Base-by-base conservation (phyloP, 2,888 invertebrate genomes). In the Cantharis lateralis region DNA sequence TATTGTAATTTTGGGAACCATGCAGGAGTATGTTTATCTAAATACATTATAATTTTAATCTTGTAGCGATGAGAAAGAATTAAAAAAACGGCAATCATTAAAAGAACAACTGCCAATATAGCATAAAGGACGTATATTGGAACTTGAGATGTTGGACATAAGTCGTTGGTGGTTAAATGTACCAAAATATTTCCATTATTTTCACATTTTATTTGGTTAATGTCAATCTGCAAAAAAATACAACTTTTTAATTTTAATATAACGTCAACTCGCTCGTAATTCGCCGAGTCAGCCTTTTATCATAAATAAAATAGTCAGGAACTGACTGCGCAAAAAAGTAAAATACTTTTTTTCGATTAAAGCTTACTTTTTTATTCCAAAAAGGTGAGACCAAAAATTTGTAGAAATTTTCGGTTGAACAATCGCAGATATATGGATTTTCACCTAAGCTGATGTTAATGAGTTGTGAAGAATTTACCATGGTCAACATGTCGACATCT, bases 31-130 rank as follows among this genome's bases (percentile, higher is more conserved):
- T 91, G 91, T 0, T 92, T 90, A 64, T 87, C 93, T 11, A 94
- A 84, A 92, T 93, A 94, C 2, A 94, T 91, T 84, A 93, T 93
- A 70, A 94, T 90, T 83, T 93, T 91, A 32, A 88, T 87, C 80
- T 92, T 90, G 81, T 89, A 90, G 4, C 88, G 87, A 81, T 90
- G 91, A 83, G 90, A 91, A 0, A 91, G 77, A 0, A 88, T 88
- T 0, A 87, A 84, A 0, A 87, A 48, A 0, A 84, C 61, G 1
- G 89, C 88, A 0, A 89, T 76, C 0, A 89, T 62, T 3, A 92
- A 81, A 9, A 90, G 90, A 4, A 90, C 76, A 0, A 90, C 72
- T 0, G 89, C 89, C n/a, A 90, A 83, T 0, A 86, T 78, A 62
- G 85, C 62, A 7, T 79, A 71, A 11, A 83, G 64, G 78, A 78